These are phyloP conservation scores for Passer montanus DNA, from an alignment of 2,113 vertebrate genomes.

Conservation along the genomic window DNA sequence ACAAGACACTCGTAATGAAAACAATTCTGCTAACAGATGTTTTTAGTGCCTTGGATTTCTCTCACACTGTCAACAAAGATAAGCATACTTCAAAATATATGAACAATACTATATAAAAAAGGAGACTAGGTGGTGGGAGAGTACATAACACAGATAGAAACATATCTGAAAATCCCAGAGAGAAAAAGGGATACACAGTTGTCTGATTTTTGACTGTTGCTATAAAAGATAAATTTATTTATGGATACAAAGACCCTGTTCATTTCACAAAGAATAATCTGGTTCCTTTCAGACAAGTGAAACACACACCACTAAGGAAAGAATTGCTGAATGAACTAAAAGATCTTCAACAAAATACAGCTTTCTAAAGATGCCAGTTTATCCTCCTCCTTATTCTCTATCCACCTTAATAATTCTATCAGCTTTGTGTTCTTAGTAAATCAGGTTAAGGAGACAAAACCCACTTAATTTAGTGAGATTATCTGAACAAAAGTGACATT, in stretches of 20 bases:
- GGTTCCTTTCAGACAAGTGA: background rate
- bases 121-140: background rate
- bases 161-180: background rate
- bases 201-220: background rate
- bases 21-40: constrained; percentile 28
- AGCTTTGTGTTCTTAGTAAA: background rate
- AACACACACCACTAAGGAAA: background rate
- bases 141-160: background rate
- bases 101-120: background rate
- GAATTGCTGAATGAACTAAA: background rate
- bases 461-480: background rate
- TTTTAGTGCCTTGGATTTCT: constrained; percentile 2
- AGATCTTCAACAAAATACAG: background rate
- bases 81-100: background rate
- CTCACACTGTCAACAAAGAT: background rate
- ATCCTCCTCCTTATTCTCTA: background rate
- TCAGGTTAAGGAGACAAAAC: background rate
- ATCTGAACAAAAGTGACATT: background rate
- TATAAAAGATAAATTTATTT: background rate
- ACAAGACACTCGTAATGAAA: background rate
- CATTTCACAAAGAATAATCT: background rate
- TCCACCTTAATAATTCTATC: background rate
- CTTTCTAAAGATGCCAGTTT: background rate
- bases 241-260: background rate
- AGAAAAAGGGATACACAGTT: background rate